Evolutionary conservation across 30 jellyfish, hydroid and myxozoan species (phyloP).

Genomic region (Morbakka virulenta): DNA sequence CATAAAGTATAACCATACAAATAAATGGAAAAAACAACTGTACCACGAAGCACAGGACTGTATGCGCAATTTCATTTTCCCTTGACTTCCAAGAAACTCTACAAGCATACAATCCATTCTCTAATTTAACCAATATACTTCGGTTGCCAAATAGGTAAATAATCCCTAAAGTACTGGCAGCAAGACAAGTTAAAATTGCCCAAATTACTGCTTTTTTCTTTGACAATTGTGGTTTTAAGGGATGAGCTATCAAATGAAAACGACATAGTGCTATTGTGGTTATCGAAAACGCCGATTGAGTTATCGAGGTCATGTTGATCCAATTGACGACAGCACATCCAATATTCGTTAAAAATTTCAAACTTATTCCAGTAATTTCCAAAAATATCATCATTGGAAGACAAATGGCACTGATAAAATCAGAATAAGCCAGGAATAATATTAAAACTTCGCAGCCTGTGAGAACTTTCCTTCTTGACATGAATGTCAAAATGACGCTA

Average conservation of each 20-base stretch:
- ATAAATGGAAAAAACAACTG: slow-evolving; percentile 69
- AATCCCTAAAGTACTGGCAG: slow-evolving; percentile 47
- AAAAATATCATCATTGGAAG: slow-evolving; percentile 61
- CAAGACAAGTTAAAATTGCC: slow-evolving; percentile 46
- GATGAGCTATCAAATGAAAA: slow-evolving; percentile 73
- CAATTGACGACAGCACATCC: slow-evolving; percentile 78
- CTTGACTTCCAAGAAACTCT: background rate
- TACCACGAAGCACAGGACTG: slow-evolving; percentile 15
- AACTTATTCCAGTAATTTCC: slow-evolving; percentile 14
- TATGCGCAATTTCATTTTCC: background rate
- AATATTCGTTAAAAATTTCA: slow-evolving; percentile 16
- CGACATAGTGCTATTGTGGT: slow-evolving; percentile 88
- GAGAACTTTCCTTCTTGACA: slow-evolving; percentile 47
- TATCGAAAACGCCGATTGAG: slow-evolving; percentile 84
- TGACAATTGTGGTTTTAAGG: slow-evolving; percentile 55
- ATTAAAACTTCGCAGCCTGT: slow-evolving; percentile 84
- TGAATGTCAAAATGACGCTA: slow-evolving; percentile 60
- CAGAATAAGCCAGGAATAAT: slow-evolving; percentile 90
- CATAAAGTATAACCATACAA: slow-evolving; percentile 58
- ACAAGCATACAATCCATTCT: slow-evolving; percentile 6
- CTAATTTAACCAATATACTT: background rate
- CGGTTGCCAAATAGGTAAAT: slow-evolving; percentile 28
- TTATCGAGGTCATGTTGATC: slow-evolving; percentile 53
- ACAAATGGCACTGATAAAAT: slow-evolving; percentile 65
- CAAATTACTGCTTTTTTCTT: background rate